Base-by-base conservation (phyloP, 2,888 invertebrate genomes). In the Ectemnius lituratus region DNA sequence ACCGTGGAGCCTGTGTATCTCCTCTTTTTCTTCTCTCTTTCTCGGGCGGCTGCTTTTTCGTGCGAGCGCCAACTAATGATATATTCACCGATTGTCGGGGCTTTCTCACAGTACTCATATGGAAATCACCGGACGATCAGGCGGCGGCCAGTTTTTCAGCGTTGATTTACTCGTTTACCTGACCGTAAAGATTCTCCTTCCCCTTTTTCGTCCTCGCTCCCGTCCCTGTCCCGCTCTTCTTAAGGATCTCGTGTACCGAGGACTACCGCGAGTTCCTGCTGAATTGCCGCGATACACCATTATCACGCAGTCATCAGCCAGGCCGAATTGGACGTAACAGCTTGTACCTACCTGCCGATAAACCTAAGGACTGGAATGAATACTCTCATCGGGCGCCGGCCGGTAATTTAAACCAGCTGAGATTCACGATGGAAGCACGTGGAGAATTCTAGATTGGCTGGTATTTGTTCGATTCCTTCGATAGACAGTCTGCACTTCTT, bases 311-410 rank as follows among this genome's bases (percentile, higher is more conserved):
- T 37, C 37, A 37, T 80, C 70, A 76, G 56, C 66, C 59, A 58
- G 68, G 52, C 70, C 81, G 76, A 81, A 81, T 79, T 81, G 81
- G 76, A 73, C 71, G 73, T 76, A 80, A 80, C 78, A 81, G 60
- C 76, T 73, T 81, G 80, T 76, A 81, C 69, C 70, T 73, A 76
- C 80, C 73, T 78, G 57, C 70, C 79, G 81, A 81, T 81, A 81
- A 81, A 71, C 76, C 76, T 71, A 76, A 37, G 65, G 71, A 76
- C 70, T 67, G 69, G 70, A 81, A 76, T 59, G 81, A 76, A 72
- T 76, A 76, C 79, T 66, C 69, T 75, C 69, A 72, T 62, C 64
- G 78, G 78, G 77, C 82, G 77, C 75, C 73, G 77, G 82, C 37
- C 8, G 79, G 79, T 79, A 76, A 81, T 79, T 81, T 81, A 82